Evolutionary conservation across 2,888 invertebrate genomes (phyloP), one percentile per base, ranked within the genome.

Genomic region (Dryocosmus kuriphilus): DNA sequence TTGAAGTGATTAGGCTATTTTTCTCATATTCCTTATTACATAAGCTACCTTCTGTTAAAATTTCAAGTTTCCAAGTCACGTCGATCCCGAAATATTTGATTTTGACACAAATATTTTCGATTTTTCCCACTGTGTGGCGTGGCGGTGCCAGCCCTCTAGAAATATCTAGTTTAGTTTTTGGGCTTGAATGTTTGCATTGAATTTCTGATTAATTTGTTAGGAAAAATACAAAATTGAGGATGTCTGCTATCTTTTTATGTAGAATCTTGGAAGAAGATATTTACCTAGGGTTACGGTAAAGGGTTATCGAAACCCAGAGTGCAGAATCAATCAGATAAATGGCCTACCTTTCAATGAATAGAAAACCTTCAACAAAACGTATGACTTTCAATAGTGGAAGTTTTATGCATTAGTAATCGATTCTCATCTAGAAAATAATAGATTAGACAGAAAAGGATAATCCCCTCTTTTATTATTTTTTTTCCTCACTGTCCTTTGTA

Each of bases 241-340:
- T 51, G 46, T 24, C 19, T 71, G 11, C 19, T 51, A 9, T 46
- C n/a, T 71, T n/a, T 30, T 19, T 51, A 71, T 71, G 51, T 71
- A 71, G 46, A 51, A 30, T 51, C 19, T 27, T 41, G 32, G 41
- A 41, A 71, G 19, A 71, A 30, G 46, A 71, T 67, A 22, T 67
- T 51, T 30, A 51, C 27, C 27, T 71, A 71, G 67, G 67, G 67
- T 71, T 71, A 71, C 46, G 67, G 67, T 71, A 27, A 30, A n/a
- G n/a, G 57, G 7, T 57, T 11, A 14, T 57, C 57, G 11, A 24
- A 57, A 57, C 57, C 3, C 51, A 51, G 46, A 46, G 46, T 46
- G n/a, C 24, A 24, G 11, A 22, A 57, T 57, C 57, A 57, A 11
- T 24, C 14, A 57, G 24, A 24, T 57, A 14, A 22, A 24, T 57